A percentile compares a stretch with the other conserved stretches of the same genome.
Evolutionary conservation across 2,888 invertebrate genomes (phyloP).

Genomic region (Ochlodes sylvanus): DNA sequence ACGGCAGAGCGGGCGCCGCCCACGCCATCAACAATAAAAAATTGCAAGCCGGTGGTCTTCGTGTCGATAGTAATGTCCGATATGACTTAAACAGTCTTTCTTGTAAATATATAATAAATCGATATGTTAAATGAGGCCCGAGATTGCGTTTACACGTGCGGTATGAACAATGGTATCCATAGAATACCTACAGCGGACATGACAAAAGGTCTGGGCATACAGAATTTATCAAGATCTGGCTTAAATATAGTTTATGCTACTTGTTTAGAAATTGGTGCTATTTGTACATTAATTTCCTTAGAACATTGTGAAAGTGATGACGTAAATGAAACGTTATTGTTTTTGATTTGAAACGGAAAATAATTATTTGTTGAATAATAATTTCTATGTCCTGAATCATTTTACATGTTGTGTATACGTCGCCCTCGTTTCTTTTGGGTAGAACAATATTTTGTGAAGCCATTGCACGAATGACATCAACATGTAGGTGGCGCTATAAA

Average conservation of each 20-base stretch:
- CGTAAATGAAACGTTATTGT: no score
- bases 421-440: constrained; percentile 7
- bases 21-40: constrained; percentile 76
- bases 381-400: background rate
- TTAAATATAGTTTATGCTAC: constrained; percentile 13
- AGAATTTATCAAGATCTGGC: constrained; percentile 30
- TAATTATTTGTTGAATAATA: no score
- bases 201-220: constrained; percentile 20
- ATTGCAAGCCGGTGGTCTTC: constrained; percentile 72
- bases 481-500: constrained; percentile 78
- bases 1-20: constrained; percentile 70
- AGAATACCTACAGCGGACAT: constrained; percentile 8
- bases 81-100: constrained; percentile 41
- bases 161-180: constrained; percentile 15
- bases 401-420: background rate
- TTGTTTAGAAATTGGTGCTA: constrained; percentile 12
- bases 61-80: constrained; percentile 63
- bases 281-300: background rate
- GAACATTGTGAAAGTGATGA: no score
- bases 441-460: constrained; percentile 3
- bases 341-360: no score
- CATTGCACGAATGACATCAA: constrained; percentile 67
- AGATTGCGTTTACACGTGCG: constrained; percentile 18
- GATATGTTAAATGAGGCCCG: constrained; percentile 18
- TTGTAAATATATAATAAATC: constrained; percentile 33